Evolutionary conservation across 2,113 vertebrate species (phyloP), one percentile per base, ranked within the genome.

Genomic region (Fulica atra): DNA sequence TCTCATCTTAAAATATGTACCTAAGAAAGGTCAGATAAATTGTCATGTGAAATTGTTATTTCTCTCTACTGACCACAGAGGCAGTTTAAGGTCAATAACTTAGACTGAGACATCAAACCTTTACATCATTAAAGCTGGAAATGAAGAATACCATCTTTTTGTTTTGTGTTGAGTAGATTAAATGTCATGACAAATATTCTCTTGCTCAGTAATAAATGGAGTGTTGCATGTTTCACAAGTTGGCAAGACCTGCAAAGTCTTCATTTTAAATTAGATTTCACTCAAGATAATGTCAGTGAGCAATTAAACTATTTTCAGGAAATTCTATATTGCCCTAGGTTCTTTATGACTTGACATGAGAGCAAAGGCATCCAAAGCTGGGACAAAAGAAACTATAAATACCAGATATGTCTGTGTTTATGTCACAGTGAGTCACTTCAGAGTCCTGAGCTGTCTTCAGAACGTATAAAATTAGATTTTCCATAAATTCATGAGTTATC

Each of bases 341-440:
- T 79, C 69, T 79, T 92, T 89, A 76, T 87, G 80, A 65, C 69
- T 92, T 91, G 88, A 66, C 53, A 74, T 29, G 82, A 88, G 44
- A 91, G 77, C 69, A 85, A 87, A 91, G 36, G 31, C 65, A 72
- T 89, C 88, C 50, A 82, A 92, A 89, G 90, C 61, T 92, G 81
- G 73, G 89, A 93, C 92, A 94, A 95, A 96, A 94, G 77, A 72
- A 94, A 82, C 77, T 93, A 85, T 94, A 97, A 94, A 92, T 96
- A 82, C 57, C 69, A 91, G 77, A 84, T 86, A 14, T 87, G 77
- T 85, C 65, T 79, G 0, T 46, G 38, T 70, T n/a, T 83, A 68
- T 96, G 69, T 87, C 73, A 89, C 70, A 89, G 38, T 72, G 82
- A 95, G 86, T 93, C 69, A 92, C 65, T 76, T 89, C 35, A 70